These are phyloP conservation scores for Panthera uncia DNA, from an alignment of 2,113 vertebrate genomes.

Conservation along the genomic window DNA sequence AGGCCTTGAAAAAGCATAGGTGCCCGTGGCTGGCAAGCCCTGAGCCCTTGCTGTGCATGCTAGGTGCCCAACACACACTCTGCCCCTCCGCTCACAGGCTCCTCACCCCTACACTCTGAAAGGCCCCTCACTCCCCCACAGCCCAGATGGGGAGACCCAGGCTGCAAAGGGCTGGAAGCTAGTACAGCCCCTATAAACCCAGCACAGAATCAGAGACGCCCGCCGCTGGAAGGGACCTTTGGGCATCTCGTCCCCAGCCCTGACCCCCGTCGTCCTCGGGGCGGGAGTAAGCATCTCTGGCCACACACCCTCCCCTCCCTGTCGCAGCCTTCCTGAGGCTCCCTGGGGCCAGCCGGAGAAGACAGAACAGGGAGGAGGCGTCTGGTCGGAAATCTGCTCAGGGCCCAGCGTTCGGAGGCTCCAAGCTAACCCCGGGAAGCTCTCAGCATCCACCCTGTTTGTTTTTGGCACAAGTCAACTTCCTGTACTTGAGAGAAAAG, in stretches of 20 bases:
- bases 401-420: background rate
- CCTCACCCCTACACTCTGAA: background rate
- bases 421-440: background rate
- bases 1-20: background rate
- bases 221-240: background rate
- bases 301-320: background rate
- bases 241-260: background rate
- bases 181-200: background rate
- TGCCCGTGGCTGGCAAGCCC: no score
- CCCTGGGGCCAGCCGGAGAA: background rate
- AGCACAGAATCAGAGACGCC: rapidly evolving
- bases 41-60: no score
- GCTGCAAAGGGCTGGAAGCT: background rate
- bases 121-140: background rate
- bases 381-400: background rate
- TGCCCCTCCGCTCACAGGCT: rapidly evolving
- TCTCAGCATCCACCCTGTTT: background rate
- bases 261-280: background rate
- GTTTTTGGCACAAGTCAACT: background rate
- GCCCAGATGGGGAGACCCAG: background rate
- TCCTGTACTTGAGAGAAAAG: background rate
- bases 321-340: background rate
- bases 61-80: background rate
- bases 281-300: background rate
- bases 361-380: background rate